Percentiles rank a stretch among this genome's conserved stretches.
phyloP scores from a whole-genome alignment of 2,113 vertebrate genomes.

The Sylvia atricapilla region DNA sequence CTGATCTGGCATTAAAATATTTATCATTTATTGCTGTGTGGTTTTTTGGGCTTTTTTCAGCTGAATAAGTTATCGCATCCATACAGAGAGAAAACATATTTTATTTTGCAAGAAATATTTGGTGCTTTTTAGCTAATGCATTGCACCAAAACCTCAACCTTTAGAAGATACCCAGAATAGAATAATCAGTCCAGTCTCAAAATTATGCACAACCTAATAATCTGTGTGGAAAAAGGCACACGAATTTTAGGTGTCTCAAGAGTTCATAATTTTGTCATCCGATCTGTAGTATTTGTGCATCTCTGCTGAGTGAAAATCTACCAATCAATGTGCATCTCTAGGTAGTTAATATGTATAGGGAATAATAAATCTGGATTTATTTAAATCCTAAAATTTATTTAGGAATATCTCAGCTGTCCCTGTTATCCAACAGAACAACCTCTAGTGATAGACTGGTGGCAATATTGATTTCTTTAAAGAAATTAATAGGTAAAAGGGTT shows the following conservation, averaged over 20 bases:
- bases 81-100: background rate
- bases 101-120: background rate
- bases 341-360: background rate
- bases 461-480: background rate
- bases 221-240: background rate
- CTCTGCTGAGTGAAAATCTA: background rate
- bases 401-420: background rate
- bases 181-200: background rate
- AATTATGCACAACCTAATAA: background rate
- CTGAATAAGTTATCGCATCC: background rate
- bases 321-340: background rate
- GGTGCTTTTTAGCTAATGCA: background rate
- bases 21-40: background rate
- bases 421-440: background rate
- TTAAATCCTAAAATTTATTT: background rate
- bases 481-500: background rate
- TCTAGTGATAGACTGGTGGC: background rate
- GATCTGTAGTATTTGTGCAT: background rate
- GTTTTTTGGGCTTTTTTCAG: background rate
- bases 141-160: background rate
- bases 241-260: background rate
- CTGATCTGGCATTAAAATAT: background rate
- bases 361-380: background rate
- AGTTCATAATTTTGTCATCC: background rate
- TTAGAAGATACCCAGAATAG: background rate